Evolutionary conservation across 2,797 vertebrate species (phyloP), one percentile per base, ranked within the genome.

Genomic region (Pterois miles): DNA sequence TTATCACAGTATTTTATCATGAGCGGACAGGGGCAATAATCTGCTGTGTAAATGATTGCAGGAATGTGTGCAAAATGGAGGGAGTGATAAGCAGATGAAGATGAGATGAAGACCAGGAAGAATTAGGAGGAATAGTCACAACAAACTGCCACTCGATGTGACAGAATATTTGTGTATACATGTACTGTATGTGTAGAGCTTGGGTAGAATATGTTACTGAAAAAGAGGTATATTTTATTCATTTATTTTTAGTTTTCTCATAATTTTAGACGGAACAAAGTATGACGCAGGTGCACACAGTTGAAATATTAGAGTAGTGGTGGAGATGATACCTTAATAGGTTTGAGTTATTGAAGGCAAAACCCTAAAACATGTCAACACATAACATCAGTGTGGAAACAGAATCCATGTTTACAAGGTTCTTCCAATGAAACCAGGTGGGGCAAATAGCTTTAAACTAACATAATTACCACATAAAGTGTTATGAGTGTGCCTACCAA

Each of bases 1-100:
- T 86, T 86, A 86, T 79, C 40, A 12, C 54, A 50, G 84, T 74
- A 81, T 86, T 93, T 91, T 85, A 91, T 91, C 86, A 86, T 74
- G 58, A 85, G 81, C 8, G 78, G 89, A 87, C 81, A 81, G 87
- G 80, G 66, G 86, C 84, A 86, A 88, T 92, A 88, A 93, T 91
- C 75, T 88, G 74, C 78, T 53, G 52, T 82, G 76, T 80, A 88
- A 87, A 86, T 81, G 74, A 89, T 70, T 80, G 73, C 60, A 54
- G 77, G 69, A 72, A 73, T 60, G 53, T 76, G 65, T 40, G 29
- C 46, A 59, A 81, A 84, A 81, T 34, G 67, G 66, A 86, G 70
- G 31, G 50, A 72, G 27, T 74, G 84, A 85, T 80, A 58, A 85
- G 54, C 33, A 73, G 66, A 75, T 82, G 70, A 81, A 48, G 46